Percentiles rank a stretch among this genome's conserved stretches.
Evolutionary conservation across 2,113 vertebrate species (phyloP).

Genomic region (Carassius carassius): DNA sequence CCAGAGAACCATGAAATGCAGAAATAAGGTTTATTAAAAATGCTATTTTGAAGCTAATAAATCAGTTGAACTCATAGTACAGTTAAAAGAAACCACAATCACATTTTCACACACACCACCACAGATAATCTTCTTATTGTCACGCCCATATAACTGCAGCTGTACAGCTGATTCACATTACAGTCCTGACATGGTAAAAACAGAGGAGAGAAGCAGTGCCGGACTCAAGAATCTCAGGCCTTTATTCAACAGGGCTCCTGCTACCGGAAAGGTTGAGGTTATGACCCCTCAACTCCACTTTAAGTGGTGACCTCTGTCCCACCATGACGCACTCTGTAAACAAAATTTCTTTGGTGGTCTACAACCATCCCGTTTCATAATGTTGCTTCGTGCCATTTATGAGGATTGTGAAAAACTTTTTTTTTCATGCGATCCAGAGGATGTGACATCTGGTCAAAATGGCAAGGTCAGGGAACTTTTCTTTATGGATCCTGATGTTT

Average conservation of each 20-base stretch:
- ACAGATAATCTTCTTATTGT: conserved; percentile 19
- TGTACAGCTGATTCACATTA: conserved; percentile 47
- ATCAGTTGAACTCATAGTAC: not conserved
- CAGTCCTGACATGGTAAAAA: conserved; percentile 15
- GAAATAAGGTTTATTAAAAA: conserved; percentile 4
- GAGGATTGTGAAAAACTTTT: conserved; percentile 29
- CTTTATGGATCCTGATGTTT: not conserved
- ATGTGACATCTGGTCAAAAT: conserved; percentile 27
- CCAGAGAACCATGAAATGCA: not conserved
- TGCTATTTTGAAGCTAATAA: conserved; percentile 12
- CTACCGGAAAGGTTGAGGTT: conserved; percentile 35
- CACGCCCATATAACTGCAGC: not conserved
- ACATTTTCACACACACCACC: not conserved
- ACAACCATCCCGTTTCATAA: conserved; percentile 21
- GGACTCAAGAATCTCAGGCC: not conserved
- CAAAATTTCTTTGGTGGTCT: conserved; percentile 50
- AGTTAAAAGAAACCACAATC: not conserved
- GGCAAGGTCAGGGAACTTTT: not conserved
- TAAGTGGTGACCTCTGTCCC: conserved; percentile 11
- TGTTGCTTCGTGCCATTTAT: conserved; percentile 39
- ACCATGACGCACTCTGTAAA: conserved; percentile 38
- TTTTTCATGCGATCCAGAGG: not conserved
- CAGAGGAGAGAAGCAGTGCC: not conserved
- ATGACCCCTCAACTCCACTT: conserved; percentile 34
- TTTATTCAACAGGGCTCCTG: conserved; percentile 24